Base-by-base conservation (phyloP, 2,113 vertebrate species). In the Psittacus erithacus region DNA sequence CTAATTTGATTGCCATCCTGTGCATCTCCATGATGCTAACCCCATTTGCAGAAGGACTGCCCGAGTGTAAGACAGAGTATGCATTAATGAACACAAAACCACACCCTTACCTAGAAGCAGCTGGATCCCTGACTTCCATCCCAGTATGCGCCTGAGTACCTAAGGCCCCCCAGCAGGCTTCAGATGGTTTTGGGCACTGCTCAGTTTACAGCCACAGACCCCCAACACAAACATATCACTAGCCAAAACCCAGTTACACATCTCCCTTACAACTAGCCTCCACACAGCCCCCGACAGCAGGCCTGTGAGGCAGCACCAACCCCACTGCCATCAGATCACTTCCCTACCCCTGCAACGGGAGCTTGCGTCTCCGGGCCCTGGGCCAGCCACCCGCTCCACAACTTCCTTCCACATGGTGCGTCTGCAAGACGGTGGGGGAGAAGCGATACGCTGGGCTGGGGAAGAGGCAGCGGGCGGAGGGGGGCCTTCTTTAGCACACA, bases 21-120 rank as follows among this genome's bases (percentile, higher is more conserved):
- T 6, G 23, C 5, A 0, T 2, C 65, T 27, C 14, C 39, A 5
- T 1, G 28, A 44, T 4, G 20, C 10, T 2, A 0, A 39, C 6
- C 35, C 64, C 46, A 8, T 3, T 4, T 17, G 24, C 68, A 57
- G 33, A 18, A 25, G 15, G 6, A 27, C 2, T 1, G 7, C 1
- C 1, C 24, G 46, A 63, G 39, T 1, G 9, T 6, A 13, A 59
- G 4, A 11, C 27, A 25, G 3, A 33, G n/a, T 41, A 57, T 2
- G 0, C 3, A 52, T 2, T 2, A 70, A 53, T 0, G 9, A 28
- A 19, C 11, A 29, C 50, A 53, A 38, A 49, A 33, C 3, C 62
- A 13, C 1, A 0, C 25, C 28, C 41, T 28, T n/a, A 28, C 22
- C 46, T 50, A 24, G 15, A 11, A 53, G 19, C 69, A 55, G 28